phyloP scores from a whole-genome alignment of 2,888 invertebrate genomes.

The Tipula lateralis region DNA sequence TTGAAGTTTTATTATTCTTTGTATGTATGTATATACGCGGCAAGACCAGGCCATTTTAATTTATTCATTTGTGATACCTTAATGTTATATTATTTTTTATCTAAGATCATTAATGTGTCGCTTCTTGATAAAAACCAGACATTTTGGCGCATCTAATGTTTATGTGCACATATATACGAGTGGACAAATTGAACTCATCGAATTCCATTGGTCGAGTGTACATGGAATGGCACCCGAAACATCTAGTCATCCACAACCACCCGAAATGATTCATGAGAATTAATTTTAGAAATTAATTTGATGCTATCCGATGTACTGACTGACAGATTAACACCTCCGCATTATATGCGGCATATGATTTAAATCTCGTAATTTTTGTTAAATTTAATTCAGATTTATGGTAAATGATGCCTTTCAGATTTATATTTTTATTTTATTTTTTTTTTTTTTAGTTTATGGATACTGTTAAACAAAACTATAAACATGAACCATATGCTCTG shows the following conservation, averaged over 20 bases:
- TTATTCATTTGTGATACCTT: background rate
- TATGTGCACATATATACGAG: too few species aligned
- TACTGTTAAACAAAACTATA: background rate
- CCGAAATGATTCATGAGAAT: too few species aligned
- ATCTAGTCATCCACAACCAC: too few species aligned
- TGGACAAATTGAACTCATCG: too few species aligned
- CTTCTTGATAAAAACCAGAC: background rate
- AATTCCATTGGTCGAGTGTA: too few species aligned
- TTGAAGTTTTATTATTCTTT: background rate
- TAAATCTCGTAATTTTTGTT: background rate
- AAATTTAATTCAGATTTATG: background rate
- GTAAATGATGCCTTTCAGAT: background rate
- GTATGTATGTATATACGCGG: background rate
- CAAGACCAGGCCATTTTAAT: background rate
- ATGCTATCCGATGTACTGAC: background rate
- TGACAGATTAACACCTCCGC: background rate
- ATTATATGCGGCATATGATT: background rate
- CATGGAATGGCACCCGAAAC: too few species aligned
- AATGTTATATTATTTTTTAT: background rate
- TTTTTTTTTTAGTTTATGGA: background rate
- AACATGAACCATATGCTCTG: background rate
- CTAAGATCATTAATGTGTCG: background rate
- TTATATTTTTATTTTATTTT: background rate
- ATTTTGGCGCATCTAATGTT: too few species aligned
- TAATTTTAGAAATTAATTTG: background rate